Base-by-base conservation (phyloP, 2,888 invertebrate genomes). In the Aphidius colemani region DNA sequence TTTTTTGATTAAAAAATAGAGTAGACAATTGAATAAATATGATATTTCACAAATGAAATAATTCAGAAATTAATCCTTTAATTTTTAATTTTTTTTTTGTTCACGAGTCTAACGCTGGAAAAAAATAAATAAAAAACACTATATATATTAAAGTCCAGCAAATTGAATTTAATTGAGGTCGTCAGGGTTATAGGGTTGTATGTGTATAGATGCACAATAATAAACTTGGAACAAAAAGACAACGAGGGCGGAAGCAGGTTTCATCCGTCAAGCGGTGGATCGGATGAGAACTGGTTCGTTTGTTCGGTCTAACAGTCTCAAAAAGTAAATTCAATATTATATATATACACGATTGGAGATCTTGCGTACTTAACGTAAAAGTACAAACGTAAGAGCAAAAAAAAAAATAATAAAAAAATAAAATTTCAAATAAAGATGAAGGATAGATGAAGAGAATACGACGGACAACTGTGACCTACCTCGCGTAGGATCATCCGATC, bases 401-500 rank as follows among this genome's bases (percentile, higher is more conserved):
- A n/a, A 56, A 58, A 67, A 66, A 41, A n/a, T 53, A 58, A 53
- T 13, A 13, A 48, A 59, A 62, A 69, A 66, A 65, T 64, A 51
- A 68, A 60, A 30, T 53, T 49, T 55, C 40, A 44, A 48, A 49
- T 13, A 46, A 53, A 51, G 58, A 62, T 56, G 58, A 66, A 53
- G 63, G 63, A 51, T 55, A 55, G 40, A n/a, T 18, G 44, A 40
- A 10, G 40, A 66, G 62, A 67, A 66, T 75, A 69, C 72, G 66
- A 67, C 65, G 61, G 44, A 63, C 71, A 72, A 77, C 75, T 63
- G 63, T 81, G 82, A 81, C 80, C 80, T 81, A 80, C 76, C 80
- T 75, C 73, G 30, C 30, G 30, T 30, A 76, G 80, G 80, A 81
- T 81, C 80, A 81, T 82, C 82, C 79, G 80, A 82, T 82, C 82